phyloP scores from a whole-genome alignment of 2,797 vertebrate species.

The Pelochelys cantorii region DNA sequence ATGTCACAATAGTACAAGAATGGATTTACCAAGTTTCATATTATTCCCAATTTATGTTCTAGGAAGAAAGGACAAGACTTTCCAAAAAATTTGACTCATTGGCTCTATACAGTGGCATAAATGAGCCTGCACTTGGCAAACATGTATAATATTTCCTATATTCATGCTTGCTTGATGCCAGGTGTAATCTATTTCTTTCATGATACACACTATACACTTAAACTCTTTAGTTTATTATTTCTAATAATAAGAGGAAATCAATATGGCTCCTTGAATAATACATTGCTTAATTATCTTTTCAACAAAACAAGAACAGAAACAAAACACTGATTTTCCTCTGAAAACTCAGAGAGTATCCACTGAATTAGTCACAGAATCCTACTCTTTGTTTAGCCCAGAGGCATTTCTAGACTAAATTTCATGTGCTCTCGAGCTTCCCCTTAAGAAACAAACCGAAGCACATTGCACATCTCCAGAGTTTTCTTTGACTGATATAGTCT shows the following conservation, averaged over 20 bases:
- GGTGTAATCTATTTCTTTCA: not conserved
- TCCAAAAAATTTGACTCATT: not conserved
- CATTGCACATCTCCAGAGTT: not conserved
- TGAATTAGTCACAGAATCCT: not conserved
- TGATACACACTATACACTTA: not conserved
- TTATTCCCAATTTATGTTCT: not conserved
- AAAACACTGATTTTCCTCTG: accelerated
- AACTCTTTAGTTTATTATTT: not conserved
- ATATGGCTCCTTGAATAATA: not conserved
- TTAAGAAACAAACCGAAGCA: not conserved
- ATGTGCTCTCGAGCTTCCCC: not conserved
- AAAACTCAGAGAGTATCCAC: not conserved
- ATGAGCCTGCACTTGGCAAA: not conserved
- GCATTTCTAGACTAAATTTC: not conserved
- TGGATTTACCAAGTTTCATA: not conserved
- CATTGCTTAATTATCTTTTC: not conserved
- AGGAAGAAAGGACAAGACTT: conserved; percentile 1
- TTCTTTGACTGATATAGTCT: not conserved
- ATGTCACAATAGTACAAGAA: not conserved
- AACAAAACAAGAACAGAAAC: not conserved
- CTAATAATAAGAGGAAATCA: not conserved
- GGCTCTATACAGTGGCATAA: not conserved
- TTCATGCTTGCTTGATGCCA: not conserved
- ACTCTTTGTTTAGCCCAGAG: not conserved
- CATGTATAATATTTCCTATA: not conserved